Evolutionary conservation across 2,113 vertebrate species (phyloP), one percentile per base, ranked within the genome.

Genomic region (Canis aureus): DNA sequence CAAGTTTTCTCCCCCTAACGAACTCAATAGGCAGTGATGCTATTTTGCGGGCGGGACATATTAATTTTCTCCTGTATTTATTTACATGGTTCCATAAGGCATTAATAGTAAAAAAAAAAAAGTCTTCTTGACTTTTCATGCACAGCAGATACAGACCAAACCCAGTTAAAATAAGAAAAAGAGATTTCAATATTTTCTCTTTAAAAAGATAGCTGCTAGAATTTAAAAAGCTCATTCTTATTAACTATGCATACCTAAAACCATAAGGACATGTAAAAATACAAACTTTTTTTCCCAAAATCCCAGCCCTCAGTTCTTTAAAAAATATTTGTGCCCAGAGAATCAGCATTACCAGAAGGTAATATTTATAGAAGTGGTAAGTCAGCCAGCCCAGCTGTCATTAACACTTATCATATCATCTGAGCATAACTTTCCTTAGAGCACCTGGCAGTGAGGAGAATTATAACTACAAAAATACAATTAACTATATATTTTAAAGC

Each of bases 31-130:
- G 91, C 92, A 96, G 84, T 96, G 74, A 96, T 96, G 66, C 38
- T 96, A 35, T 57, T 89, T 59, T 87, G n/a, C 23, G 84, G 62
- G 51, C 57, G 69, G 69, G n/a, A 43, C 15, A 92, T 74, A 84
- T 94, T 96, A 89, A 97, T 97, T 96, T 97, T 95, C 64, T 90
- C 29, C 32, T 90, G 35, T 92, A 71, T 89, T 98, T 97, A 92
- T 51, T 95, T 93, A 80, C 27, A 79, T 96, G 86, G 79, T 94
- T 97, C 69, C 69, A 88, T 66, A 95, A 69, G 84, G 67, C 74
- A 88, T 83, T 97, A 93, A 93, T 11, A 91, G 60, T 67, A 92
- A 86, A 64, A 59, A 95, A 94, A 97, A 78, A 64, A 78, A 51
- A 13, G 2, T 89, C 73, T 76, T 71, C 27, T 93, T 92, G n/a